Percentiles rank a stretch among this genome's conserved stretches.
Evolutionary conservation across 2,113 vertebrate genomes (phyloP).

Genomic region (Xiphophorus maculatus): DNA sequence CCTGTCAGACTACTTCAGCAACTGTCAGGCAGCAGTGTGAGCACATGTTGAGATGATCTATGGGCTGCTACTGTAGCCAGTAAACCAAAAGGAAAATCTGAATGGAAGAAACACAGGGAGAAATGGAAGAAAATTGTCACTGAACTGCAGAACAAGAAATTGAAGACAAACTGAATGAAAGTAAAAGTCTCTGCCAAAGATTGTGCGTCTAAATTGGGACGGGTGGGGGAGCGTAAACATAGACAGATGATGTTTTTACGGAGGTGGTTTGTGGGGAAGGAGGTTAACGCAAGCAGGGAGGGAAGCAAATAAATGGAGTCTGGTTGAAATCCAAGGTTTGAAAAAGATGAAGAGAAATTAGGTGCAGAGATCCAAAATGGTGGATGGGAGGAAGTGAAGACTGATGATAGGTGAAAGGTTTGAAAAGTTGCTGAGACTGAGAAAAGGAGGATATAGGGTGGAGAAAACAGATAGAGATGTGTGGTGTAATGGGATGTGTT

Average conservation of each 20-base stretch:
- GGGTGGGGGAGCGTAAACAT: slow-evolving; percentile 4
- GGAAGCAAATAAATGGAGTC: slow-evolving; percentile 38
- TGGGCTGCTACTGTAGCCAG: slow-evolving; percentile 55
- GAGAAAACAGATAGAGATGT: neutral
- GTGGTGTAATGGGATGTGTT: neutral
- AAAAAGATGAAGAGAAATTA: slow-evolving; percentile 65
- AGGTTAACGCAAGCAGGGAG: slow-evolving; percentile 6
- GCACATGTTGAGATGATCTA: slow-evolving; percentile 70
- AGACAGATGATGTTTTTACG: slow-evolving; percentile 16
- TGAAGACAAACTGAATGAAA: neutral
- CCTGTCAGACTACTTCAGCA: slow-evolving; percentile 59
- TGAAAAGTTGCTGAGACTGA: slow-evolving; percentile 6
- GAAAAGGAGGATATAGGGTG: neutral
- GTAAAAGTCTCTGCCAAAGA: slow-evolving; percentile 4
- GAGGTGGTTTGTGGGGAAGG: neutral
- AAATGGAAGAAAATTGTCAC: slow-evolving; percentile 6
- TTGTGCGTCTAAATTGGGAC: neutral
- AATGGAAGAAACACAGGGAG: slow-evolving; percentile 17
- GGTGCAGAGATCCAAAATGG: slow-evolving; percentile 47
- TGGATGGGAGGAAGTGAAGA: slow-evolving; percentile 27
- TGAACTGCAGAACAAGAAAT: neutral
- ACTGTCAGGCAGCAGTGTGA: slow-evolving; percentile 62
- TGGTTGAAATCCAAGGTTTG: slow-evolving; percentile 42
- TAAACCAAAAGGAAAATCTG: slow-evolving; percentile 59
- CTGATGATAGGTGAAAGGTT: slow-evolving; percentile 2